Base-by-base conservation (phyloP, 2,113 vertebrate genomes). In the Scomber scombrus region DNA sequence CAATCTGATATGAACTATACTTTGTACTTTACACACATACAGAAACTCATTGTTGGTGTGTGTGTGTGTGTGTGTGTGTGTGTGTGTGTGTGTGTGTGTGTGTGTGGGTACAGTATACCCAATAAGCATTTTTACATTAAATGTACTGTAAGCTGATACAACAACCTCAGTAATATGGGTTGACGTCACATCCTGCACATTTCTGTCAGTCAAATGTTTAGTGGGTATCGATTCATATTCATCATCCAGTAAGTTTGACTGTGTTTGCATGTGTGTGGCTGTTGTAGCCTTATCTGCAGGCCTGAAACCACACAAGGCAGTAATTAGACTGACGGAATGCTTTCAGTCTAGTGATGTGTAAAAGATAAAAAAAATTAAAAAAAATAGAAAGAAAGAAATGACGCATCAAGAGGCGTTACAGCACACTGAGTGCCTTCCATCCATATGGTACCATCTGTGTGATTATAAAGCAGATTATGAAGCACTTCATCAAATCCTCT, bases 381-480 rank as follows among this genome's bases (percentile, higher is more conserved):
- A 40, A 40, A 40, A 40, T 9, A 34, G 5, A 34, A 34, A 7
- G 34, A 40, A 9, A 50, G 13, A 2, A n/a, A 18, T 16, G 56
- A 73, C 1, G 10, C 49, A 45, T 45, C 5, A 29, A 1, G 14
- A 74, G 57, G 58, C 11, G 31, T 23, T 43, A 5, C 45, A 46
- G n/a, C 58, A 45, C 31, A 26, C 31, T 11, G 58, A 54, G 49
- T 19, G 45, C 3, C 51, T 34, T 43, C 18, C 12, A 43, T 45
- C 67, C 67, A 56, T 56, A 56, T 56, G 51, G 67, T 19, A 26
- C 67, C 65, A 56, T 69, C n/a, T 69, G 34, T 69, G 67, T 45
- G 67, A 61, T 56, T 18, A 54, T 54, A 21, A 31, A 57, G 54
- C 40, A 29, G 54, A 49, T 26, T 26, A 46, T 52, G 13, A 31